Evolutionary conservation across 92 coral and sea anemone species (phyloP).

Genomic region (Metridium senile): DNA sequence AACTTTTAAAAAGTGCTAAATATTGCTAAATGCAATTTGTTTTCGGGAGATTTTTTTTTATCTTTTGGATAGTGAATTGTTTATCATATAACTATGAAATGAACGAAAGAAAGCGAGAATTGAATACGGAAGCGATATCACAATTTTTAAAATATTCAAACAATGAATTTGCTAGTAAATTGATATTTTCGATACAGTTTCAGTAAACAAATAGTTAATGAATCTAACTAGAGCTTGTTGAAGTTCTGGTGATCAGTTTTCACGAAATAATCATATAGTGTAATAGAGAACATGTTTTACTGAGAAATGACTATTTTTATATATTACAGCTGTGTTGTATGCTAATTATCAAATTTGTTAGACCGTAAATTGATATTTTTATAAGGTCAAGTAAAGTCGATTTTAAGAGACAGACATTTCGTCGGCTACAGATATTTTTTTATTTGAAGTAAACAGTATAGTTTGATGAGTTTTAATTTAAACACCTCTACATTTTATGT

Average conservation of each 20-base stretch:
- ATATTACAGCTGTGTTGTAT: conserved; percentile 2
- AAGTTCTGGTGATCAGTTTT: too few species aligned
- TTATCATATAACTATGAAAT: too few species aligned
- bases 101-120: not conserved
- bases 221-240: not conserved
- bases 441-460: not conserved
- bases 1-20: too few species aligned
- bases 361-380: conserved; percentile 1
- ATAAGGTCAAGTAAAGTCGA: not conserved
- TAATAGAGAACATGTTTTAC: not conserved
- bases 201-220: not conserved
- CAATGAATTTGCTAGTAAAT: too few species aligned
- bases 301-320: not conserved
- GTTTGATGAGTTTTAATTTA: too few species aligned
- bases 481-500: too few species aligned
- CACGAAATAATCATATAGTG: too few species aligned
- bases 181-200: not conserved
- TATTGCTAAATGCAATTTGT: too few species aligned
- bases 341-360: not conserved
- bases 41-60: too few species aligned
- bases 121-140: not conserved
- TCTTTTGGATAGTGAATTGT: too few species aligned
- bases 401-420: not conserved
- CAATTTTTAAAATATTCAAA: too few species aligned
- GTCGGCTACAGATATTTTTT: not conserved